Conservation (phyloP, 2,888 invertebrate genomes). For the Acleris emargana region DNA sequence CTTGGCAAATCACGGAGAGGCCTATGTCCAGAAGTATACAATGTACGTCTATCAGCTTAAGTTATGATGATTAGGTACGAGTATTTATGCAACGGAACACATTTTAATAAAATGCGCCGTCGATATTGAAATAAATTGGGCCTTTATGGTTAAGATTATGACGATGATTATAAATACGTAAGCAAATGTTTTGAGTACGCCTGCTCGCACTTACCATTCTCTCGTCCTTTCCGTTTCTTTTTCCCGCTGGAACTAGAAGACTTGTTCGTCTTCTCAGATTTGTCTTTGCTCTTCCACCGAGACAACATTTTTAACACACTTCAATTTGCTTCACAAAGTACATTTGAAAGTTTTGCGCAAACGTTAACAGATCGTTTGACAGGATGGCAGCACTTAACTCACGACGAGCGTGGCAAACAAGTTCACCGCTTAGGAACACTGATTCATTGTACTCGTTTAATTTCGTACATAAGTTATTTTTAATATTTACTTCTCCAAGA, state of each 20-base stretch:
- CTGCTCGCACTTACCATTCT: constrained; percentile 85
- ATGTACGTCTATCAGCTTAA: too few relatives aligned
- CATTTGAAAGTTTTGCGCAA: constrained; percentile 24
- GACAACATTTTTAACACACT: constrained; percentile 85
- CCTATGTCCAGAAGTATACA: too few relatives aligned
- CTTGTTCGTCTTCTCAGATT: constrained; percentile 87
- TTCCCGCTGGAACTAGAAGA: constrained; percentile 85
- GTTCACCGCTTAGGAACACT: constrained; percentile 28
- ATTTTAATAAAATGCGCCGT: too few relatives aligned
- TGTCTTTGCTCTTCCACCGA: constrained; percentile 94
- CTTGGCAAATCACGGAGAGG: too few relatives aligned
- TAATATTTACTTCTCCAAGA: background rate
- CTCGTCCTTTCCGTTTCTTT: constrained; percentile 93
- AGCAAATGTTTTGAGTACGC: background rate
- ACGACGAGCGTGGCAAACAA: constrained; percentile 9
- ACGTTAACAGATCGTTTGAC: too few relatives aligned
- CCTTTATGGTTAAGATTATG: too few relatives aligned
- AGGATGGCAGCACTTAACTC: background rate
- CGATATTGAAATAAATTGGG: too few relatives aligned
- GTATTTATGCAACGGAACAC: too few relatives aligned
- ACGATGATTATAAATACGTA: too few relatives aligned
- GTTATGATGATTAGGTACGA: too few relatives aligned
- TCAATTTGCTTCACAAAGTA: constrained; percentile 10
- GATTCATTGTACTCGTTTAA: constrained; percentile 27
- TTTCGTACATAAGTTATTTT: constrained; percentile 3